A percentile compares a stretch with the other conserved stretches of the same genome.
These are phyloP conservation scores for Mercenaria mercenaria DNA, from an alignment of 1,140 invertebrate genomes.

Conservation along the genomic window DNA sequence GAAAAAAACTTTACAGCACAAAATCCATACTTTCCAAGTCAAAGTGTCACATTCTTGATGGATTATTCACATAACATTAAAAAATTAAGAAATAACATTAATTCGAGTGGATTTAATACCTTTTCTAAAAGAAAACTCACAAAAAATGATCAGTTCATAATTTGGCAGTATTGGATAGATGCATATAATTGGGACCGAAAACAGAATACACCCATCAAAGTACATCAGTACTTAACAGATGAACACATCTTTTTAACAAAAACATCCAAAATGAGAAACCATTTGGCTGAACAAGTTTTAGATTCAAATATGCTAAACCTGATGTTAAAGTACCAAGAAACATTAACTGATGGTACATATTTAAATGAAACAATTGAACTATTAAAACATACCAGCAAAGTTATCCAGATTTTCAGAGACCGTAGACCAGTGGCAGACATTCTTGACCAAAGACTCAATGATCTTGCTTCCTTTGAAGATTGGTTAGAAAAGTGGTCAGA, in stretches of 20 bases:
- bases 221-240: constrained; percentile 36
- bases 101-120: no score
- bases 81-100: no score
- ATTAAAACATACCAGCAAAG: not conserved
- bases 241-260: constrained; percentile 20
- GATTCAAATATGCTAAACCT: constrained; percentile 30
- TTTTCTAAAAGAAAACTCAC: no score
- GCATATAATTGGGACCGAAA: constrained; percentile 7
- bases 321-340: constrained; percentile 12
- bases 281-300: constrained; percentile 42
- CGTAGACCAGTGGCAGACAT: constrained; percentile 17
- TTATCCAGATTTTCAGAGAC: not conserved
- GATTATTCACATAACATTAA: no score
- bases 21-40: not conserved
- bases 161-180: constrained; percentile 9
- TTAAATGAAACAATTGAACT: constrained; percentile 21
- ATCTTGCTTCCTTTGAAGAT: no score
- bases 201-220: not conserved
- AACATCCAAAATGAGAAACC: constrained; percentile 38
- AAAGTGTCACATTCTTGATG: no score
- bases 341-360: not conserved
- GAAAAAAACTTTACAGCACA: not conserved
- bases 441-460: no score
- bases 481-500: no score
- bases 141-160: no score